Percentiles rank a stretch among this genome's conserved stretches.
Evolutionary conservation across 2,797 vertebrate species (phyloP).

Genomic region (Bryconaethiops microstoma): DNA sequence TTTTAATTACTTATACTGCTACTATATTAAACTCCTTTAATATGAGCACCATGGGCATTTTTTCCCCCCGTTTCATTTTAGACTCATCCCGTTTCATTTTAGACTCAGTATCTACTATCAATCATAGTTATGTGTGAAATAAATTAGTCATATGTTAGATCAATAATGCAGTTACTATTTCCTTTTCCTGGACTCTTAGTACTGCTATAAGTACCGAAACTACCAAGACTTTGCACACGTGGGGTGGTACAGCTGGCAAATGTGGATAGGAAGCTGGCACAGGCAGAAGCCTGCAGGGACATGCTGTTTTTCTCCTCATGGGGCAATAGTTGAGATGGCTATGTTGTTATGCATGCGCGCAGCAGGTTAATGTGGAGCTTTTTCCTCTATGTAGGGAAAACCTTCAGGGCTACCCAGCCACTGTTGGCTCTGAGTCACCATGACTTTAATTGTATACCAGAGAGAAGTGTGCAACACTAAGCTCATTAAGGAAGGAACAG

Average conservation of each 20-base stretch:
- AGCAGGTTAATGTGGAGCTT: slow-evolving; percentile 48
- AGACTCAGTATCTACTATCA: too few species aligned
- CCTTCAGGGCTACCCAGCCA: slow-evolving; percentile 31
- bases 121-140: too few species aligned
- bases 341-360: slow-evolving; percentile 43
- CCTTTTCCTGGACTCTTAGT: too few species aligned
- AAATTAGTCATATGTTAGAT: too few species aligned
- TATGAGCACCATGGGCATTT: too few species aligned
- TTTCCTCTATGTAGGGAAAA: slow-evolving; percentile 34
- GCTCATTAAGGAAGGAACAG: slow-evolving; percentile 3
- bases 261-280: slow-evolving; percentile 36
- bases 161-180: too few species aligned
- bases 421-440: slow-evolving; percentile 29
- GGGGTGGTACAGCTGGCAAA: slow-evolving; percentile 47
- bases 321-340: slow-evolving; percentile 22
- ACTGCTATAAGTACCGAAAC: too few species aligned
- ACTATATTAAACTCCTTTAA: too few species aligned
- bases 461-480: slow-evolving; percentile 13
- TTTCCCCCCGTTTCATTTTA: too few species aligned
- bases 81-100: too few species aligned
- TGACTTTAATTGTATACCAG: slow-evolving; percentile 40
- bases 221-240: neutral
- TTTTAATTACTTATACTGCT: neutral
- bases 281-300: slow-evolving; percentile 43
- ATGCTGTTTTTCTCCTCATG: slow-evolving; percentile 46